phyloP scores from a whole-genome alignment of 2,113 vertebrate species.

The Xenotilapia leptura region DNA sequence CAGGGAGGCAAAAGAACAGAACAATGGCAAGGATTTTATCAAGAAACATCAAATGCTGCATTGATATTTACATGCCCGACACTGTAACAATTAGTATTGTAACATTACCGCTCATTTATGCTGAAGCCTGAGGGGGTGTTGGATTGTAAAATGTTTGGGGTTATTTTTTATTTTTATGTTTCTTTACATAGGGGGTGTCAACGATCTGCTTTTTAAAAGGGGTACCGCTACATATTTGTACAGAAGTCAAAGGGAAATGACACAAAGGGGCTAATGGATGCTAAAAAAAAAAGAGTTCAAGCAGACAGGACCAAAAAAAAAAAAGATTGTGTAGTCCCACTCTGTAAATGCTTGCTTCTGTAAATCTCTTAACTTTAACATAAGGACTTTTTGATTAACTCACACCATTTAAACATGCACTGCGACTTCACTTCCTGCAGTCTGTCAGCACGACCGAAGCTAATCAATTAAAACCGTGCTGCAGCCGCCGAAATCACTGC shows the following conservation, averaged over 20 bases:
- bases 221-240: conserved; percentile 54
- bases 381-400: conserved; percentile 6
- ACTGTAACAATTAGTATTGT: conserved; percentile 31
- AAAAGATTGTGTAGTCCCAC: background rate
- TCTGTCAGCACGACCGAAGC: background rate
- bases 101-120: conserved; percentile 29
- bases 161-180: conserved; percentile 35
- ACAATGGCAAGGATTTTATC: conserved; percentile 29
- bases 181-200: conserved; percentile 29
- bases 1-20: conserved; percentile 29
- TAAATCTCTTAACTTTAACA: background rate
- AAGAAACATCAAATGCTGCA: conserved; percentile 63
- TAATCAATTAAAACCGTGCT: conserved; percentile 8
- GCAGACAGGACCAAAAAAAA: conserved; percentile 21
- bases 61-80: conserved; percentile 52
- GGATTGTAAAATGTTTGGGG: conserved; percentile 53
- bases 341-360: conserved; percentile 45
- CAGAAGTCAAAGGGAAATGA: conserved; percentile 36
- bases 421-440: background rate
- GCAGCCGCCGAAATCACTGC: conserved; percentile 17
- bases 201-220: conserved; percentile 34
- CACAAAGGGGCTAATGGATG: conserved; percentile 9
- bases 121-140: conserved; percentile 39
- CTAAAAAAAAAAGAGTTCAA: conserved; percentile 17
- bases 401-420: background rate